Base-by-base conservation (phyloP, 2,888 invertebrate genomes). In the Cosmia pyralina region DNA sequence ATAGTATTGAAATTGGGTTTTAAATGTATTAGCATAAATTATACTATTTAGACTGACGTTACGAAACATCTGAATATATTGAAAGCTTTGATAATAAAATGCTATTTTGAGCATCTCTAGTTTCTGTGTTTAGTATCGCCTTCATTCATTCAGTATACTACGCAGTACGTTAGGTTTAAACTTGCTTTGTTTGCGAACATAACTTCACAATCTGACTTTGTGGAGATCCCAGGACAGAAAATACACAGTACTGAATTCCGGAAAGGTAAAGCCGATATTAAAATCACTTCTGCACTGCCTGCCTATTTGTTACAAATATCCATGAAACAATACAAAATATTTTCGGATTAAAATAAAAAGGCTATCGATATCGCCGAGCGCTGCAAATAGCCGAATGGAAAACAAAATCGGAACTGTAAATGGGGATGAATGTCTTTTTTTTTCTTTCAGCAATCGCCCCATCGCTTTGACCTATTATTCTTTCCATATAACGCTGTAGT, bases 1-100 rank as follows among this genome's bases (percentile, higher is more conserved):
- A 80, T 69, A 73, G 75, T 84, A 86, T 84, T 74, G 79, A 78
- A 79, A 80, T 74, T 55, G 62, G 77, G 84, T 83, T 84, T 83
- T 76, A 82, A 84, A 85, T 75, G 78, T 77, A 82, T 86, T 83
- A 85, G 62, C 86, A 87, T 87, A 87, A 84, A 86, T 86, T 84
- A 80, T 78, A 70, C 70, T 72, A 84, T 82, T 79, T 60, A 62
- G 77, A 63, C 80, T 70, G 69, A 58, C 75, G 77, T 85, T 84
- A 82, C 82, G 81, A 81, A 86, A 86, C 83, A 69, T 62, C 64
- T 17, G 62, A 83, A 80, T 83, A 77, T 74, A 79, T 82, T 81
- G 75, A 82, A 80, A 62, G 75, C 57, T 57, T 68, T 69, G 60
- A 72, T 69, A 75, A 75, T 82, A 82, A 81, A 85, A 82, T 64